Percentiles rank a stretch among this genome's conserved stretches.
phyloP scores from a whole-genome alignment of 2,888 invertebrate species.

The Acholoe squamosa region DNA sequence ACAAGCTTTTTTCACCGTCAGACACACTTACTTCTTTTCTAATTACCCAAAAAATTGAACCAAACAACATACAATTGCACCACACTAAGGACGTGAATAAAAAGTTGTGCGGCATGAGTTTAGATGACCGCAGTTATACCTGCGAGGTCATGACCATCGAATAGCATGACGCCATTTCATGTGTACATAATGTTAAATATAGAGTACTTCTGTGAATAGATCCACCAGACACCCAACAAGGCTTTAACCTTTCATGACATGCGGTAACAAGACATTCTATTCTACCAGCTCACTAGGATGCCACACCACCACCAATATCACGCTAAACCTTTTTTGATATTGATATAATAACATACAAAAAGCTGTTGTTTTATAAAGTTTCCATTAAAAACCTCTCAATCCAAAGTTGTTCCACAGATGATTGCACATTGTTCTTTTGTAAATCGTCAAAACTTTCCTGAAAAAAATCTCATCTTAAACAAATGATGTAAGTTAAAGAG shows the following conservation, averaged over 20 bases:
- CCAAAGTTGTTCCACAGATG: no score
- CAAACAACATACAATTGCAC: neutral
- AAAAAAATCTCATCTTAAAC: no score
- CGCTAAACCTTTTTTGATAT: no score
- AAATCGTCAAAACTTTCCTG: no score
- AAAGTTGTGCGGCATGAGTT: neutral
- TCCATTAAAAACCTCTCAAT: no score
- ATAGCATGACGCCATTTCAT: slow-evolving; percentile 37
- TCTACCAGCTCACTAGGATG: slow-evolving; percentile 29
- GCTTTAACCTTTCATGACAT: slow-evolving; percentile 36
- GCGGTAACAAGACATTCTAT: slow-evolving; percentile 2
- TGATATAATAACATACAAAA: no score
- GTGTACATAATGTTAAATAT: slow-evolving; percentile 60
- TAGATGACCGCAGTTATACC: neutral
- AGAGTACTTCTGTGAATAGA: slow-evolving; percentile 59
- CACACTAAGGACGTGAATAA: slow-evolving; percentile 8
- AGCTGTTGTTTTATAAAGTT: no score
- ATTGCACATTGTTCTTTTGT: no score
- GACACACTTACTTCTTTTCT: slow-evolving; percentile 31
- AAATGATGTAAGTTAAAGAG: no score
- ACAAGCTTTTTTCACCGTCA: slow-evolving; percentile 60
- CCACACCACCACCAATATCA: neutral
- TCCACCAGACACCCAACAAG: neutral
- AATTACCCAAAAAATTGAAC: neutral
- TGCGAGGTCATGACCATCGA: neutral